phyloP scores from a whole-genome alignment of 2,113 vertebrate species.

The Orientallactaga bullata region DNA sequence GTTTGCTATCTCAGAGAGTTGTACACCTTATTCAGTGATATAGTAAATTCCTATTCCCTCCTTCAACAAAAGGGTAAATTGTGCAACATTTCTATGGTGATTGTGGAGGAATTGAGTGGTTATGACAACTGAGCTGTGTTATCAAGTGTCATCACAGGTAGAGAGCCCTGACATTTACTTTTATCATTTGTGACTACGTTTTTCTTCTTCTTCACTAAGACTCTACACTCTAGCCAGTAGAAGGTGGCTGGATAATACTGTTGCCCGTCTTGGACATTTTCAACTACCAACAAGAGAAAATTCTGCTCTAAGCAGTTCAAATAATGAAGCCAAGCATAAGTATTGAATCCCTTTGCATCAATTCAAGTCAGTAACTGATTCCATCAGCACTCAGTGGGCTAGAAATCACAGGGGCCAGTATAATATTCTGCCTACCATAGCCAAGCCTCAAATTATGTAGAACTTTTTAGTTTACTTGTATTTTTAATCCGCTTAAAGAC shows the following conservation, averaged over 20 bases:
- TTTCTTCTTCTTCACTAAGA: neutral
- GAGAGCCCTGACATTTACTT: no score
- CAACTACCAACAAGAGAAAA: neutral
- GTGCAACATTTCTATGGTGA: no score
- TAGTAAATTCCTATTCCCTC: no score
- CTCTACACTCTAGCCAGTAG: neutral
- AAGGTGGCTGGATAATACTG: neutral
- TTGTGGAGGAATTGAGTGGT: no score
- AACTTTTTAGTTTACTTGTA: neutral
- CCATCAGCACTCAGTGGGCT: neutral
- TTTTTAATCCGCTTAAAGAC: neutral
- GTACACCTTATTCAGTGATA: no score
- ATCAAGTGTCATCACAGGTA: no score
- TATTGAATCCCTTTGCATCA: neutral
- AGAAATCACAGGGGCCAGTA: neutral
- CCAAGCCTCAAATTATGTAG: neutral
- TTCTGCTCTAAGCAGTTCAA: neutral
- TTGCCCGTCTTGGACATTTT: neutral
- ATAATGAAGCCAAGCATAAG: neutral
- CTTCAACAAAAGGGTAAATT: no score
- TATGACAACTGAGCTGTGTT: no score
- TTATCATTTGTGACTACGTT: neutral
- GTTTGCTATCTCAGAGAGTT: no score
- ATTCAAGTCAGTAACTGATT: neutral
- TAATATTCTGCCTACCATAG: neutral